Conservation (phyloP, 2,888 invertebrate species). For the Drosophila anomelani region DNA sequence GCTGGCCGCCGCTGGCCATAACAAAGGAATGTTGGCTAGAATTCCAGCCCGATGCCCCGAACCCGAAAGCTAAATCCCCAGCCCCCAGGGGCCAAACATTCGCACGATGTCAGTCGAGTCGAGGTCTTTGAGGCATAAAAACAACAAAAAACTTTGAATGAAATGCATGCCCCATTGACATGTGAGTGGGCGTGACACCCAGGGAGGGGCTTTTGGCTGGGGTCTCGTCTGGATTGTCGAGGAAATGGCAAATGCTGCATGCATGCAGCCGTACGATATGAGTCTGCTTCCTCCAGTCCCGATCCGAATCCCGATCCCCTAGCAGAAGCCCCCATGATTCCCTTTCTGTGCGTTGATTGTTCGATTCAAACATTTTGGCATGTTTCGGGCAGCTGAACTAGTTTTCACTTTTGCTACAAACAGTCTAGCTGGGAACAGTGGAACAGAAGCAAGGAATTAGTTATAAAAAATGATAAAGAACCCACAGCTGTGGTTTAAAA, state of each 20-base stretch:
- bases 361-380: conserved; percentile 67
- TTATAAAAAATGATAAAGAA: too few species aligned
- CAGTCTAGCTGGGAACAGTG: conserved; percentile 4
- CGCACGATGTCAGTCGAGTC: conserved; percentile 49
- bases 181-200: conserved; percentile 36
- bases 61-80: background rate
- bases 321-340: conserved; percentile 13
- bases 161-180: conserved; percentile 58
- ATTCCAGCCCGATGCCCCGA: conserved; percentile 1
- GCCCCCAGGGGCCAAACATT: conserved; percentile 41
- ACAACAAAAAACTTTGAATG: conserved; percentile 35
- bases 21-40: conserved; percentile 40
- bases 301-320: background rate
- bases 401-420: conserved; percentile 44
- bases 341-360: conserved; percentile 46
- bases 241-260: conserved; percentile 58
- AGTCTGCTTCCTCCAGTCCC: background rate
- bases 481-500: too few species aligned
- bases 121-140: conserved; percentile 45
- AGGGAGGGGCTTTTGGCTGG: background rate
- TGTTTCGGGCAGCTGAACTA: conserved; percentile 46
- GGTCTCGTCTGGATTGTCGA: conserved; percentile 10
- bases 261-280: conserved; percentile 43
- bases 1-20: conserved; percentile 17
- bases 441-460: background rate